Evolutionary conservation across 2,113 vertebrate genomes (phyloP).

Genomic region (Cyrtonyx montezumae): DNA sequence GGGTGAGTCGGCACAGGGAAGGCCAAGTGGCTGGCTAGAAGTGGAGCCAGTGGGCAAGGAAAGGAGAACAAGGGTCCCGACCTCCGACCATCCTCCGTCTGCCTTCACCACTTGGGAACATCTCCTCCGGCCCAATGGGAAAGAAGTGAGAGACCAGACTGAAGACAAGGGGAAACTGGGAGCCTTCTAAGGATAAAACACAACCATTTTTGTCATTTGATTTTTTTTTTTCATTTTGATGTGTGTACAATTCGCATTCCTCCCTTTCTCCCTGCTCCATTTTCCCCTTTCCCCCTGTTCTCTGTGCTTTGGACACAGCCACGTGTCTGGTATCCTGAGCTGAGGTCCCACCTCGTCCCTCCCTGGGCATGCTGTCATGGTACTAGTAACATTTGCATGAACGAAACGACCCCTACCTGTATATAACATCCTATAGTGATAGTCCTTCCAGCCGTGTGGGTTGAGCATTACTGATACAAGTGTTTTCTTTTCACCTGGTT

Average conservation of each 20-base stretch:
- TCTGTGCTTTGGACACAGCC: conserved; percentile 49
- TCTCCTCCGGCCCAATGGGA: conserved; percentile 44
- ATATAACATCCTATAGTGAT: conserved; percentile 79
- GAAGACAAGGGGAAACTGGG: conserved; percentile 41
- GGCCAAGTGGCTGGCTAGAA: conserved; percentile 53
- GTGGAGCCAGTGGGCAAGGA: conserved; percentile 29
- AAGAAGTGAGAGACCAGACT: conserved; percentile 21
- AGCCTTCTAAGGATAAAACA: conserved; percentile 45
- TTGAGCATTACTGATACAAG: conserved; percentile 72
- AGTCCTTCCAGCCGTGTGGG: conserved; percentile 68
- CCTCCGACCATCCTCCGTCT: not conserved
- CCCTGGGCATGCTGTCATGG: conserved; percentile 79
- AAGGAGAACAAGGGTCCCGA: not conserved
- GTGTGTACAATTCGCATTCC: conserved; percentile 66
- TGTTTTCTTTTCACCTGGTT: conserved; percentile 65
- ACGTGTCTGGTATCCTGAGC: conserved; percentile 4
- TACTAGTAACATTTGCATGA: conserved; percentile 83
- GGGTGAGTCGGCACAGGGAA: not conserved
- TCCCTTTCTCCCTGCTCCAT: conserved; percentile 17
- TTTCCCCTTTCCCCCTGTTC: conserved; percentile 31
- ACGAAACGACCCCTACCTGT: conserved; percentile 75
- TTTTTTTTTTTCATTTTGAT: conserved; percentile 49
- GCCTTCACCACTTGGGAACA: conserved; percentile 23
- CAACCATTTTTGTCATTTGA: conserved; percentile 2
- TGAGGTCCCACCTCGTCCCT: conserved; percentile 22